phyloP scores from a whole-genome alignment of 2,113 vertebrate species.

The Ornithorhynchus anatinus region DNA sequence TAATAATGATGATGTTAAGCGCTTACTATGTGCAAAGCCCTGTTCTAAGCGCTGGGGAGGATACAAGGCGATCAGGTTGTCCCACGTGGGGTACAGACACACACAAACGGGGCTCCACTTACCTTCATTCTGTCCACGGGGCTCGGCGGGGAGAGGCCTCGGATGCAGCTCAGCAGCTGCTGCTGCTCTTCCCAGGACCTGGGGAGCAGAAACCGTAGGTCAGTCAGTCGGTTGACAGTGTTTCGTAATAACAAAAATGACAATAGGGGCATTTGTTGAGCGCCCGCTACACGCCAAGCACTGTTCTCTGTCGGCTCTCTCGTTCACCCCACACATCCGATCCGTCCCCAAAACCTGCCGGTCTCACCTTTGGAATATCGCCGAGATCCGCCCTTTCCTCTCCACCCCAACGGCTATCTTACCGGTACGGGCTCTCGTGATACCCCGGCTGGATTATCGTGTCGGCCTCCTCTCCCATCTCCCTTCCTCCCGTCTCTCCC shows the following conservation, averaged over 20 bases:
- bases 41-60: neutral
- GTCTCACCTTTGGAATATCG: neutral
- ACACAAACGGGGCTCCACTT: neutral
- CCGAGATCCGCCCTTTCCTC: too few species aligned
- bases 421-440: too few species aligned
- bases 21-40: conserved; percentile 4
- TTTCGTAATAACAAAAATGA: conserved; percentile 3
- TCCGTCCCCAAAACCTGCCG: neutral
- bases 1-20: too few species aligned
- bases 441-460: too few species aligned
- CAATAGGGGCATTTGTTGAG: neutral
- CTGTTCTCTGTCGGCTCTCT: neutral
- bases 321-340: too few species aligned
- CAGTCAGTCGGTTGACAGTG: neutral
- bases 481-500: too few species aligned
- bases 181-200: conserved; percentile 70
- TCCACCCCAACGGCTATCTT: too few species aligned
- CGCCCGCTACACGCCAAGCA: neutral
- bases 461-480: too few species aligned
- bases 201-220: conserved; percentile 12
- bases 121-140: conserved; percentile 79
- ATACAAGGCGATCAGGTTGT: neutral
- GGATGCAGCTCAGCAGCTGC: conserved; percentile 69
- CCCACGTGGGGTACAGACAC: neutral
- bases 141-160: conserved; percentile 65